Conservation (phyloP, 2,888 invertebrate genomes). For the Entomobrya multifasciata region DNA sequence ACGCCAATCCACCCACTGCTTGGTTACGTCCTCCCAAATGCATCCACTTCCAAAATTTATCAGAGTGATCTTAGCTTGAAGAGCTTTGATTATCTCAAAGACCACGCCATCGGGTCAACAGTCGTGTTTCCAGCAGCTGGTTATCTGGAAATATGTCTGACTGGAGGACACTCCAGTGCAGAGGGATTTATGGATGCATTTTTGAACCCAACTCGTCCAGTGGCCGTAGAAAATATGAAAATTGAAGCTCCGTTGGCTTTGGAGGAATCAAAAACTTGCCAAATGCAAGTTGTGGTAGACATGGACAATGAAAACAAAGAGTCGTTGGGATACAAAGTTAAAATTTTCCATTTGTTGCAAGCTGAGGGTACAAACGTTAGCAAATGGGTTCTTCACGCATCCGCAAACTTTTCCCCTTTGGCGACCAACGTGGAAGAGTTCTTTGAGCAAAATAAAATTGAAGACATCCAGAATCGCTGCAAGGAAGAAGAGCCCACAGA, state of each 20-base stretch:
- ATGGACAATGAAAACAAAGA: slow-evolving; percentile 54
- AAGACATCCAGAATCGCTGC: slow-evolving; percentile 13
- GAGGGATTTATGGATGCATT: slow-evolving; percentile 44
- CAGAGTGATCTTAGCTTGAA: slow-evolving; percentile 42
- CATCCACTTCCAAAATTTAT: slow-evolving; percentile 53
- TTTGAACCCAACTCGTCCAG: slow-evolving; percentile 42
- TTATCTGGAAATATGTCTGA: slow-evolving; percentile 63
- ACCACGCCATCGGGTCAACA: slow-evolving; percentile 60
- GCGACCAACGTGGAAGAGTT: slow-evolving; percentile 49
- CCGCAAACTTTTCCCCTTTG: slow-evolving; percentile 46
- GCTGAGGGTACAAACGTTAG: slow-evolving; percentile 21
- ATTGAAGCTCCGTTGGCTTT: slow-evolving; percentile 68
- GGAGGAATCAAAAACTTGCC: slow-evolving; percentile 25
- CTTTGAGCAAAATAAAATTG: slow-evolving; percentile 17
- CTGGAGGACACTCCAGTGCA: slow-evolving; percentile 53
- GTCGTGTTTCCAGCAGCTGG: slow-evolving; percentile 68
- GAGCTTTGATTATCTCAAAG: slow-evolving; percentile 59
- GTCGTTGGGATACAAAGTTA: slow-evolving; percentile 48
- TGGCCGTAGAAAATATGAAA: slow-evolving; percentile 57
- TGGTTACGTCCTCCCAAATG: slow-evolving; percentile 60
- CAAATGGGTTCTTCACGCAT: slow-evolving; percentile 66
- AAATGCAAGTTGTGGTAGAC: slow-evolving; percentile 60
- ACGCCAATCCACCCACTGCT: slow-evolving; percentile 67
- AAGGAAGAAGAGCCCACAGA: slow-evolving; percentile 36
- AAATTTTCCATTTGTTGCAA: slow-evolving; percentile 58